These are phyloP conservation scores for Borostomias antarcticus DNA, from an alignment of 2,797 vertebrate genomes.

Conservation along the genomic window DNA sequence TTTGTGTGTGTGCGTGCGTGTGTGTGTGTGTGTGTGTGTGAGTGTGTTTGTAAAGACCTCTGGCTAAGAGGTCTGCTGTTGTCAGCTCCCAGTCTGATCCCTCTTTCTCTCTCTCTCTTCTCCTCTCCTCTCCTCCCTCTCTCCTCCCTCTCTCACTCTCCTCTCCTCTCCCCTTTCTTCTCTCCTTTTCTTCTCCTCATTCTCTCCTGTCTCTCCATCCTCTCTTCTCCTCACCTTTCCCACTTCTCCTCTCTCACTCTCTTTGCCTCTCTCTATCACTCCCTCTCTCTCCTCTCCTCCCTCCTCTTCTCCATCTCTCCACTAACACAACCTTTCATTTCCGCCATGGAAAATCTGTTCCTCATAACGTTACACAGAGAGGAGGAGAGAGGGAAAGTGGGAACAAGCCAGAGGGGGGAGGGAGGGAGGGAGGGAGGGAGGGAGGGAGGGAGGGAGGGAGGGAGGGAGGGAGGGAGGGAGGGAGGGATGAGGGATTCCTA, in stretches of 20 bases:
- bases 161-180: constrained; percentile 60
- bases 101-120: constrained; percentile 75
- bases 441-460: neutral
- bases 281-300: constrained; percentile 73
- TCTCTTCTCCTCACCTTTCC: constrained; percentile 56
- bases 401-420: neutral
- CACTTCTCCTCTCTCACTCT: constrained; percentile 75
- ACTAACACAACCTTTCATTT: constrained; percentile 92
- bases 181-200: constrained; percentile 21
- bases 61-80: constrained; percentile 57
- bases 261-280: too few species aligned
- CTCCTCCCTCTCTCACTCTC: constrained; percentile 75
- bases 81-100: constrained; percentile 87
- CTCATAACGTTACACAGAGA: constrained; percentile 82
- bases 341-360: constrained; percentile 96
- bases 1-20: too few species aligned
- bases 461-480: neutral
- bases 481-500: constrained; percentile 58
- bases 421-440: constrained; percentile 10
- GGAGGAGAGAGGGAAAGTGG: constrained; percentile 58
- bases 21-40: too few species aligned
- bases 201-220: constrained; percentile 77
- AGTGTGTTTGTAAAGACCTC: neutral
- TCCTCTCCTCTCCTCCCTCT: constrained; percentile 52
- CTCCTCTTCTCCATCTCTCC: constrained; percentile 31